These are phyloP conservation scores for Pterocles burchelli DNA, from an alignment of 2,113 vertebrate species.

Conservation along the genomic window DNA sequence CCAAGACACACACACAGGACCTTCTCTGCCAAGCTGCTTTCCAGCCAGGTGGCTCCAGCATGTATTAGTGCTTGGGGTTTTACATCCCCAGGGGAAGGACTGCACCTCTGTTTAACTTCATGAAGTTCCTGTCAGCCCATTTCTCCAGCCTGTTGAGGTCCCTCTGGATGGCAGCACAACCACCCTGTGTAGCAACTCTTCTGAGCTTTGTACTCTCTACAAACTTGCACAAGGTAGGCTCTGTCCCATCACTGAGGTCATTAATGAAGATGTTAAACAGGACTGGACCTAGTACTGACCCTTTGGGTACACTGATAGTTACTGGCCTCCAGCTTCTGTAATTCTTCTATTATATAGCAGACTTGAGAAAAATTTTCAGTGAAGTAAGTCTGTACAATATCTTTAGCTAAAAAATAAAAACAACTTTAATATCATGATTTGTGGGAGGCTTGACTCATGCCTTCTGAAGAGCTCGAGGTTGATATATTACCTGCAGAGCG, in stretches of 20 bases:
- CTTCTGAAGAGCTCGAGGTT: background rate
- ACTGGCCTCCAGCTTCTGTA: background rate
- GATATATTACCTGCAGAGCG: background rate
- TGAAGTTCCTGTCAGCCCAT: background rate
- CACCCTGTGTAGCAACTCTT: background rate
- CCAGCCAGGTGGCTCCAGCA: accelerated
- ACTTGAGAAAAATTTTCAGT: background rate
- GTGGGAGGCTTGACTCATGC: background rate
- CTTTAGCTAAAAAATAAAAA: background rate
- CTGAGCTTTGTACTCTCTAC: background rate
- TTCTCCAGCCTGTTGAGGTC: background rate
- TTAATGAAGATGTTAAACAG: background rate
- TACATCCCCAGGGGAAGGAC: background rate
- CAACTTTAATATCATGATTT: background rate
- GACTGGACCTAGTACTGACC: background rate
- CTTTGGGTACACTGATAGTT: background rate
- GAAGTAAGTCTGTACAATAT: background rate
- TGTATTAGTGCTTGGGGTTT: background rate
- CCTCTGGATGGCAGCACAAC: background rate
- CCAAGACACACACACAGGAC: background rate
- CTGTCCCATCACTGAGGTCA: background rate
- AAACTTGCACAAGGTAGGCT: background rate
- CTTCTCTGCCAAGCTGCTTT: background rate
- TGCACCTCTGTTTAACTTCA: background rate
- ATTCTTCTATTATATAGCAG: background rate